Percentiles rank a stretch among this genome's conserved stretches.
These are phyloP conservation scores for Gorsachius goisagi DNA, from an alignment of 2,113 vertebrate genomes.

Conservation along the genomic window DNA sequence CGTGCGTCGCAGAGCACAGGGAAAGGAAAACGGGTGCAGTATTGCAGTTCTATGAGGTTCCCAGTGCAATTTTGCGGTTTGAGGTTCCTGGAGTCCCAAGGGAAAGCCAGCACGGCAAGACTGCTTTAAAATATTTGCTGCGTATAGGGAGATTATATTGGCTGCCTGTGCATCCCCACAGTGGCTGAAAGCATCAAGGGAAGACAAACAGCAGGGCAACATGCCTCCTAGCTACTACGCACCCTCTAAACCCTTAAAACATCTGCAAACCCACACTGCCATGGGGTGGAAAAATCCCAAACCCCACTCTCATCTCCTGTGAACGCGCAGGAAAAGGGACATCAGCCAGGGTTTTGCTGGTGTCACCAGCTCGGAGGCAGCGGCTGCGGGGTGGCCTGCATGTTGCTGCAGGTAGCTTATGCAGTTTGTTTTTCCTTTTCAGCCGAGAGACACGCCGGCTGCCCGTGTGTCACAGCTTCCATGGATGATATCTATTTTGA, in stretches of 20 bases:
- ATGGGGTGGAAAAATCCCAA: background rate
- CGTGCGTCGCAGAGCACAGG: accelerated
- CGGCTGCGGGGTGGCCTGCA: background rate
- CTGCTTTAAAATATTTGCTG: background rate
- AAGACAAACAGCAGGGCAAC: background rate
- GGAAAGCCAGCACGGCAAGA: accelerated
- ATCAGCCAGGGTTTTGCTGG: accelerated
- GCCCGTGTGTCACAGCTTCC: slow-evolving; percentile 91
- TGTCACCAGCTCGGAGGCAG: background rate
- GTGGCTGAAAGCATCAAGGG: accelerated
- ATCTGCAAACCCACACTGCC: background rate
- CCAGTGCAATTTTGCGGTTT: background rate
- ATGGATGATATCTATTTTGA: slow-evolving; percentile 96
- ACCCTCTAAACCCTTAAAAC: background rate
- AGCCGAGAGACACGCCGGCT: slow-evolving; percentile 92
- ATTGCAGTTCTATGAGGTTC: background rate
- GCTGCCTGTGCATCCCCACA: background rate
- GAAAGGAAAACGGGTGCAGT: background rate
- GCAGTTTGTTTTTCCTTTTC: slow-evolving; percentile 28
- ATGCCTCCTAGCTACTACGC: background rate
- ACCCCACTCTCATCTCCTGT: background rate
- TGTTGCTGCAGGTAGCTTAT: background rate
- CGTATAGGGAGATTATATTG: accelerated
- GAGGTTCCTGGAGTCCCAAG: background rate
- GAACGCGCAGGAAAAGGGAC: accelerated